Conservation (phyloP, 2,797 vertebrate genomes). For the Luscinia megarhynchos region DNA sequence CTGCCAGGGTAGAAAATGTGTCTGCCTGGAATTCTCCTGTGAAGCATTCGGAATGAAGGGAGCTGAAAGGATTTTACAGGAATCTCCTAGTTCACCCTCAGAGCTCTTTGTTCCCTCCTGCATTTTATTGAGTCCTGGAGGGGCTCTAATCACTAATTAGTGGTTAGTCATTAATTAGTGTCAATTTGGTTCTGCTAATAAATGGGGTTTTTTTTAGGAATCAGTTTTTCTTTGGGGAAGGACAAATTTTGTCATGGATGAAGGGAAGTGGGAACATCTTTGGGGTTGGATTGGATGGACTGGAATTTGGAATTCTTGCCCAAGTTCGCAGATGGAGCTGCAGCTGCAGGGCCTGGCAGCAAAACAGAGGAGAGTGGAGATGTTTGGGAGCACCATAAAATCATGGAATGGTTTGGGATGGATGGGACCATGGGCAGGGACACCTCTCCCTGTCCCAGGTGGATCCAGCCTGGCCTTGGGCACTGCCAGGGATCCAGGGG, state of each 20-base stretch:
- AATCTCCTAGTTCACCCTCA: background rate
- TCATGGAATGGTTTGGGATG: background rate
- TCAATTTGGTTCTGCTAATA: background rate
- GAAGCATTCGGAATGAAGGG: background rate
- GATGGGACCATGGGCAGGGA: background rate
- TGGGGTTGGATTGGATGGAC: background rate
- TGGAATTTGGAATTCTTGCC: background rate
- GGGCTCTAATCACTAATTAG: background rate
- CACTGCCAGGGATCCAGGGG: background rate
- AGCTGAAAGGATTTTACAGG: background rate
- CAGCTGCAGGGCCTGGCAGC: background rate
- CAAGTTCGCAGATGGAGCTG: background rate
- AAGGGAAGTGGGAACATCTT: background rate
- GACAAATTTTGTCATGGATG: background rate
- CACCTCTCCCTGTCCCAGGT: accelerated
- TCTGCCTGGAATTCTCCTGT: background rate
- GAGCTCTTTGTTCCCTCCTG: background rate
- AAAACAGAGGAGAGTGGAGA: accelerated
- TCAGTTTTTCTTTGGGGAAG: background rate
- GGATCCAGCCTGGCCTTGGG: accelerated
- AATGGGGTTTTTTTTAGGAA: background rate
- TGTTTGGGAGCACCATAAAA: background rate
- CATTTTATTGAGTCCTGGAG: background rate
- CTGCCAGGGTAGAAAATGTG: background rate
- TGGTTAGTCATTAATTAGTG: background rate